These are phyloP conservation scores for Chiloscyllium plagiosum DNA, from an alignment of 2,113 vertebrate genomes.

Conservation along the genomic window DNA sequence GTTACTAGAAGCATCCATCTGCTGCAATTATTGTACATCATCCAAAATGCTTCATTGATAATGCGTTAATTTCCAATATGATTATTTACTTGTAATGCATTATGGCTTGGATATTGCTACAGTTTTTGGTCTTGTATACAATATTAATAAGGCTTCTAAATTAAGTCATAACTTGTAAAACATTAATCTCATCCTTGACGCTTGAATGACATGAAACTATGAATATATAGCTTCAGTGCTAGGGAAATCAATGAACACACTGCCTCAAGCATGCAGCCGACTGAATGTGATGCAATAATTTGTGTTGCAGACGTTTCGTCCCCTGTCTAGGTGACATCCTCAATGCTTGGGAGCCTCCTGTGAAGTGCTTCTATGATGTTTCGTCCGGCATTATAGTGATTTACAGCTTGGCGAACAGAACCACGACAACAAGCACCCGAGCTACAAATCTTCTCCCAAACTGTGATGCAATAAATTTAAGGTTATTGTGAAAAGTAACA, in stretches of 20 bases:
- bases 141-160: neutral
- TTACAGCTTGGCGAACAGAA: no score
- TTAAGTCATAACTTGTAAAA: neutral
- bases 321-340: no score
- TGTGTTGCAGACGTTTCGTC: no score
- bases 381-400: no score
- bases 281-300: neutral
- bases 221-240: neutral
- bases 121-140: neutral
- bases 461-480: neutral
- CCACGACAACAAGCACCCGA: no score
- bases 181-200: no score
- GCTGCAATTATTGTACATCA: neutral
- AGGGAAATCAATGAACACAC: neutral
- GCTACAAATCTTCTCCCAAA: no score
- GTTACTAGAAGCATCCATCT: neutral
- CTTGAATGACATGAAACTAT: neutral
- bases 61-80: neutral
- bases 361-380: no score
- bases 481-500: neutral
- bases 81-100: neutral
- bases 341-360: no score
- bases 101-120: neutral
- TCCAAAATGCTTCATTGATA: neutral
- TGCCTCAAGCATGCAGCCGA: neutral